Percentiles rank a stretch among this genome's conserved stretches.
Evolutionary conservation across 2,797 vertebrate genomes (phyloP).

Genomic region (Gallinago nigripennis): DNA sequence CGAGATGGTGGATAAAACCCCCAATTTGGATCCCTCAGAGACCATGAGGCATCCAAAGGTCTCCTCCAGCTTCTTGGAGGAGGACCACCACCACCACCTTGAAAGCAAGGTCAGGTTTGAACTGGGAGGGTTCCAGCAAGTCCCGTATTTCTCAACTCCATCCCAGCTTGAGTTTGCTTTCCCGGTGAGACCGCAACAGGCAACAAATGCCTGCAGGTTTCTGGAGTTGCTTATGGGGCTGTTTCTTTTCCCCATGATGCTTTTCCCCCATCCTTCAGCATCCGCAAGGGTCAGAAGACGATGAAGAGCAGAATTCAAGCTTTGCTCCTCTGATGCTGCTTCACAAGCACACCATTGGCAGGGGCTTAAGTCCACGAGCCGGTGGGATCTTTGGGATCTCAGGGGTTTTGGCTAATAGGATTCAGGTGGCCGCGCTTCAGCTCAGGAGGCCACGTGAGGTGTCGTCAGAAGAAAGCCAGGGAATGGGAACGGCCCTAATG

Average conservation of each 20-base stretch:
- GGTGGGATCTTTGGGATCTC: constrained; percentile 1
- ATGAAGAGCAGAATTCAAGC: background rate
- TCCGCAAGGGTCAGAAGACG: rapidly evolving
- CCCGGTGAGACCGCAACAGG: rapidly evolving
- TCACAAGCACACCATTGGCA: rapidly evolving
- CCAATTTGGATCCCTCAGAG: background rate
- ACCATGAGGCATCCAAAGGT: background rate
- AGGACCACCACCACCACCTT: background rate
- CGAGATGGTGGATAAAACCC: background rate
- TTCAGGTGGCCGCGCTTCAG: background rate
- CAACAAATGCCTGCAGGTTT: background rate
- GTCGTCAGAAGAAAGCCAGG: background rate
- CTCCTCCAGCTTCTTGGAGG: background rate
- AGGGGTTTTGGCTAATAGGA: constrained; percentile 1
- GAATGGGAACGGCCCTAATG: background rate
- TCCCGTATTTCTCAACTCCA: background rate
- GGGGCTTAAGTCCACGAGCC: background rate
- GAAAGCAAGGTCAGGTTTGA: background rate
- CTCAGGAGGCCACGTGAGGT: background rate
- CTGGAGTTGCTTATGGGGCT: background rate
- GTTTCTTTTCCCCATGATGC: background rate
- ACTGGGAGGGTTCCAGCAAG: background rate
- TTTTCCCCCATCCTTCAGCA: background rate
- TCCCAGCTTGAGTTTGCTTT: background rate
- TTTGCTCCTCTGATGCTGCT: background rate